Evolutionary conservation across 2,888 invertebrate species (phyloP), one percentile per base, ranked within the genome.

Genomic region (Drosophila greeni): DNA sequence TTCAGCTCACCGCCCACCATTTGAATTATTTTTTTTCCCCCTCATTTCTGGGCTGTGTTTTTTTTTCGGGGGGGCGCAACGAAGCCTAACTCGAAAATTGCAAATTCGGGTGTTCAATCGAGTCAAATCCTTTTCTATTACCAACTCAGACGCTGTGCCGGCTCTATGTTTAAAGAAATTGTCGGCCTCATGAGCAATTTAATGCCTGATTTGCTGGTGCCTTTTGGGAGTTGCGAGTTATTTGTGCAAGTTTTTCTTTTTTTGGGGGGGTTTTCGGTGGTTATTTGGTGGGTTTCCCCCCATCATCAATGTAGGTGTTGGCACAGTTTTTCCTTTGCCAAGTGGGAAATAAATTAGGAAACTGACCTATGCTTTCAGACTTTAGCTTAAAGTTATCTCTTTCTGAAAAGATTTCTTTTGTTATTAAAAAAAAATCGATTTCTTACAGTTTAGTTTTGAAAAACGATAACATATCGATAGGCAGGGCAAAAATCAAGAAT

Each of bases 61-160:
- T 29, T 42, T 34, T 4, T 36, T 8, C 2, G 11, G 39, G 66
- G 66, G 45, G 60, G 53, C 66, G 75, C 72, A 75, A 62, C 56
- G 66, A 72, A 60, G 84, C 72, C 72, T 84, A 82, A 76, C 79
- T 81, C 73, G 84, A 84, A 80, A 80, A 80, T 84, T 84, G 75
- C 84, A 80, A 80, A 84, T 80, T 80, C 82, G 84, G 82, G 74
- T 83, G 79, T 72, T 76, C 78, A 82, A 78, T 80, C 64, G 69
- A 58, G 60, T 75, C 60, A 61, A 69, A 78, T 81, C 72, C 76
- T 83, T 81, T 81, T 80, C 82, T 82, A 76, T 78, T 74, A 79
- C 82, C 69, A 61, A 69, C 51, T 69, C 55, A 24, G 39, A 33
- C 45, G 55, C 66, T 45, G 56, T 20, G 18, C 55, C 18, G 49